These are phyloP conservation scores for Drosophila truncata DNA, from an alignment of 1,140 invertebrate species.

Conservation along the genomic window DNA sequence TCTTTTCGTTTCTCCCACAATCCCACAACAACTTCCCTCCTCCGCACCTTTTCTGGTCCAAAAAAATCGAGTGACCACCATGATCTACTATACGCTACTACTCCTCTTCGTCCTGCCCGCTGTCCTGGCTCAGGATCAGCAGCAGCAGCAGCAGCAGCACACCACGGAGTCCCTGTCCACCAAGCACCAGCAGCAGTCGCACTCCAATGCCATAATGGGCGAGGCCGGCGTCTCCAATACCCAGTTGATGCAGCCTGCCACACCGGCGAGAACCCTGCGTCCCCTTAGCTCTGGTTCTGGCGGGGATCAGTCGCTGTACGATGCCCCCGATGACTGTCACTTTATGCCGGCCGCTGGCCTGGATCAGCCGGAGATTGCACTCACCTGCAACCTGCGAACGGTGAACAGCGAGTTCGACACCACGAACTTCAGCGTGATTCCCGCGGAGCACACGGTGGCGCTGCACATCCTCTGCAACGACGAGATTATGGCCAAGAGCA, in stretches of 20 bases:
- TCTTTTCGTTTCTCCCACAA: constrained; percentile 54
- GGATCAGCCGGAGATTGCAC: constrained; percentile 88
- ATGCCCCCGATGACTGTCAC: constrained; percentile 92
- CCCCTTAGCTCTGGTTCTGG: constrained; percentile 42
- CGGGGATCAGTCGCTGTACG: constrained; percentile 86
- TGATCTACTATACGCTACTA: constrained; percentile 36
- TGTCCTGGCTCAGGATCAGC: constrained; percentile 38
- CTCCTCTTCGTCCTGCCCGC: constrained; percentile 12
- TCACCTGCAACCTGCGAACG: constrained; percentile 92
- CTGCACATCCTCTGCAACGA: constrained; percentile 92
- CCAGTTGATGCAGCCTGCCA: constrained; percentile 67
- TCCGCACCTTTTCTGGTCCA: constrained; percentile 19
- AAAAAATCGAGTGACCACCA: constrained; percentile 10
- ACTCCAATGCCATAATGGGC: constrained; percentile 82
- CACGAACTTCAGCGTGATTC: constrained; percentile 95
- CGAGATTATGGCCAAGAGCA: constrained; percentile 90
- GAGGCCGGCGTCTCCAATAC: constrained; percentile 77
- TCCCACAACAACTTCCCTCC: constrained; percentile 11
- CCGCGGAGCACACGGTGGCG: constrained; percentile 92
- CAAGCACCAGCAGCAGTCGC: constrained; percentile 63
- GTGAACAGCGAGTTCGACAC: constrained; percentile 93
- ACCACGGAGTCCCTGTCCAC: constrained; percentile 37
- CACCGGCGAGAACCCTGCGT: constrained; percentile 56
- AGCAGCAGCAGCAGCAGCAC: constrained; percentile 40
- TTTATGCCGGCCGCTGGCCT: constrained; percentile 69